Conservation (phyloP, 2,888 invertebrate species). For the Drosophila atripex region DNA sequence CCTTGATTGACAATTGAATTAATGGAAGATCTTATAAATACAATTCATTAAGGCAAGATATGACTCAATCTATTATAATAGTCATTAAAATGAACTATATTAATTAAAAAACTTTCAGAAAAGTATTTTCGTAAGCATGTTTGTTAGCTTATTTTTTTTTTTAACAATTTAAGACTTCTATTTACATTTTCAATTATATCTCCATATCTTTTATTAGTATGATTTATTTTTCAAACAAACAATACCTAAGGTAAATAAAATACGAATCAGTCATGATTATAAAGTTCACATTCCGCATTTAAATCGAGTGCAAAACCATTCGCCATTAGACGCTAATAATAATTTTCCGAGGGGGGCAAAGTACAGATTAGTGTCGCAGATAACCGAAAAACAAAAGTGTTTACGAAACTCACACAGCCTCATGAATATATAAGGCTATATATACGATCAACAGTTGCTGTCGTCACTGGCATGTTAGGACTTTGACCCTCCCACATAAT, state of each 20-base stretch:
- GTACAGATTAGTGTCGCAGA: slow-evolving; percentile 57
- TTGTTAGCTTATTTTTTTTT: no score
- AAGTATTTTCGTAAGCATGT: no score
- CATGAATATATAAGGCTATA: slow-evolving; percentile 6
- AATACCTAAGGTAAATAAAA: slow-evolving; percentile 1
- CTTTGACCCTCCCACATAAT: slow-evolving; percentile 27
- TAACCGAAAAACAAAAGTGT: slow-evolving; percentile 37
- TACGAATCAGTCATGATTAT: slow-evolving; percentile 4
- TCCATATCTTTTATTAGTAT: neutral
- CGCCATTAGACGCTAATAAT: slow-evolving; percentile 31
- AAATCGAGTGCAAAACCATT: slow-evolving; percentile 30
- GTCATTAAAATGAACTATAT: no score
- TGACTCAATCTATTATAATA: neutral
- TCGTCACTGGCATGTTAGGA: slow-evolving; percentile 42
- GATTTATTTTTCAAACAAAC: slow-evolving; percentile 1
- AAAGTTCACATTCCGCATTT: slow-evolving; percentile 27
- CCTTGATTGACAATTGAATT: no score
- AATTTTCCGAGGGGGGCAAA: slow-evolving; percentile 57
- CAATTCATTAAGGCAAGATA: neutral
- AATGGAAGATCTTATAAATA: no score
- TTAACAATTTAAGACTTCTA: neutral
- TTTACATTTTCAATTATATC: neutral
- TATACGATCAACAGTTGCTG: slow-evolving; percentile 57
- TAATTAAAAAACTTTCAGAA: no score
- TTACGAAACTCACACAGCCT: slow-evolving; percentile 10